phyloP scores from a whole-genome alignment of 2,888 invertebrate genomes.

The Cryptocheilus praepositus region DNA sequence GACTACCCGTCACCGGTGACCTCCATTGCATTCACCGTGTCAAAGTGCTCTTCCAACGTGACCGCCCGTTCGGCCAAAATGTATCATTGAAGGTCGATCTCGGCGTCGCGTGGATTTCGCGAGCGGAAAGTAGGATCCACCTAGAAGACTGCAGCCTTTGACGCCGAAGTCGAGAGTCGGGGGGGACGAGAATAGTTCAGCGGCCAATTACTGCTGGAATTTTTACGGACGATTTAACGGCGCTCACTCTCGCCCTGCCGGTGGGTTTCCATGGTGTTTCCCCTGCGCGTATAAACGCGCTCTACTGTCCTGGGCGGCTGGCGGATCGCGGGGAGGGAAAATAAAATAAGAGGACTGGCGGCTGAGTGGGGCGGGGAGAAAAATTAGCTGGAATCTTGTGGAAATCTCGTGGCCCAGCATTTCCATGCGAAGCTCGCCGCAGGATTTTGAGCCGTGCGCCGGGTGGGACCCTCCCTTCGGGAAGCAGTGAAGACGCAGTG shows the following conservation, averaged over 20 bases:
- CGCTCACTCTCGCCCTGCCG: constrained; percentile 44
- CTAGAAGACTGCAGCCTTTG: neutral
- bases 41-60: too few species aligned
- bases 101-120: neutral
- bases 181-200: constrained; percentile 53
- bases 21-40: too few species aligned
- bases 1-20: too few species aligned
- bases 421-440: constrained; percentile 50
- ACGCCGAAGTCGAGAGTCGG: constrained; percentile 13
- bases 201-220: constrained; percentile 57
- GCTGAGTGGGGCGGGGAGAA: constrained; percentile 27
- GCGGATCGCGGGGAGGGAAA: neutral
- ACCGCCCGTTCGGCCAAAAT: too few species aligned
- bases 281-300: constrained; percentile 6
- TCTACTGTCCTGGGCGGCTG: neutral
- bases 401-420: constrained; percentile 51
- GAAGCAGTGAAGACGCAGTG: too few species aligned
- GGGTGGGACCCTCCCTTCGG: neutral
- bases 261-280: constrained; percentile 37
- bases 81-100: neutral
- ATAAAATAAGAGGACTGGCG: constrained; percentile 15
- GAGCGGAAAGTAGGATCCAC: too few species aligned
- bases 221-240: constrained; percentile 59
- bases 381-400: constrained; percentile 50
- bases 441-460: constrained; percentile 31